Conservation (phyloP, 2,888 invertebrate genomes). For the Micropterix aruncella region DNA sequence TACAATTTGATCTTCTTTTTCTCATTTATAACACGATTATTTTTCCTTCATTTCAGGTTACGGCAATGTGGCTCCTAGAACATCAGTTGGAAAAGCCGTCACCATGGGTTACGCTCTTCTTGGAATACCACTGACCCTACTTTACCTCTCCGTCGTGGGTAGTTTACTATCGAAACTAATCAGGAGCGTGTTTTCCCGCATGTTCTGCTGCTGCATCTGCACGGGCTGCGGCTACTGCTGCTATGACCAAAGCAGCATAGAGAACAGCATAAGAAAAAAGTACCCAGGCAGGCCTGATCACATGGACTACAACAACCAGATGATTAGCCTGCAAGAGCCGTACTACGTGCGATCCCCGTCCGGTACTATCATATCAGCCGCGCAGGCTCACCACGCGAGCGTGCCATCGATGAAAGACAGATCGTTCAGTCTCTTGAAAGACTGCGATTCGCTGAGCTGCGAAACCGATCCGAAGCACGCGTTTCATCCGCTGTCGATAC, state of each 20-base stretch:
- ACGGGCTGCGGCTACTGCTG: constrained; percentile 83
- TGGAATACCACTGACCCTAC: constrained; percentile 76
- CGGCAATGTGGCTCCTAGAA: constrained; percentile 83
- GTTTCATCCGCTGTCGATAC: constrained; percentile 59
- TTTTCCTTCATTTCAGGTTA: constrained; percentile 52
- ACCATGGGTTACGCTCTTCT: constrained; percentile 82
- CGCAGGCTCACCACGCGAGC: constrained; percentile 32
- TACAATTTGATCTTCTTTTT: constrained; percentile 4
- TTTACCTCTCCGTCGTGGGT: constrained; percentile 79
- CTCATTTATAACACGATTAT: constrained; percentile 6
- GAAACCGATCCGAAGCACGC: constrained; percentile 56
- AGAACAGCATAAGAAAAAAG: constrained; percentile 60
- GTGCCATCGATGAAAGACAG: constrained; percentile 33
- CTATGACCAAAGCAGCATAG: constrained; percentile 73
- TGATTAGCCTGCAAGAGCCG: constrained; percentile 50
- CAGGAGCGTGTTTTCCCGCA: constrained; percentile 66
- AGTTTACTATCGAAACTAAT: constrained; percentile 73
- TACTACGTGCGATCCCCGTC: constrained; percentile 49
- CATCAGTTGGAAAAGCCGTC: constrained; percentile 79
- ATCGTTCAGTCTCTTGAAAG: constrained; percentile 27
- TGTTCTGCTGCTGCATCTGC: constrained; percentile 73
- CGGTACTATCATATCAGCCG: constrained; percentile 36
- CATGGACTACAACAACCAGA: constrained; percentile 48
- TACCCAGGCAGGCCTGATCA: constrained; percentile 17
- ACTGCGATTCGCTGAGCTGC: constrained; percentile 42